Conservation (phyloP, 2,113 vertebrate genomes). For the Nestor notabilis region DNA sequence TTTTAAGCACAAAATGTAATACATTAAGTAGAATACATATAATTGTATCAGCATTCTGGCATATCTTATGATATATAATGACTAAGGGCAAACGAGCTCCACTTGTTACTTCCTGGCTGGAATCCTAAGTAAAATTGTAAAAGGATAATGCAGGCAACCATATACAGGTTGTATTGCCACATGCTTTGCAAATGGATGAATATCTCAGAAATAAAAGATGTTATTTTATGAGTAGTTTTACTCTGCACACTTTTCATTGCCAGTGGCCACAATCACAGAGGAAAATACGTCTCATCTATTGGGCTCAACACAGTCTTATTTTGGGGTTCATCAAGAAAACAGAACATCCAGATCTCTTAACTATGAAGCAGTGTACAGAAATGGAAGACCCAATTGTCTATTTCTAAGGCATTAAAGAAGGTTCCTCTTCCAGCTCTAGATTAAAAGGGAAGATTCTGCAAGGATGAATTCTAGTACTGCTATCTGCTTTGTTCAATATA, state of each 20-base stretch:
- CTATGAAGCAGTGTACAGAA: not conserved
- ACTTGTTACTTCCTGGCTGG: constrained; percentile 18
- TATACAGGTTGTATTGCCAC: not conserved
- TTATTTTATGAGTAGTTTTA: constrained; percentile 25
- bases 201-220: not conserved
- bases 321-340: not conserved
- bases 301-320: not conserved
- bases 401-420: not conserved
- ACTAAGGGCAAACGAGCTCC: not conserved
- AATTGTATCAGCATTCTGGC: constrained; percentile 20
- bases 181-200: not conserved
- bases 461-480: not conserved
- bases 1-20: constrained; percentile 7
- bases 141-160: not conserved
- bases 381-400: not conserved
- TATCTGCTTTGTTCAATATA: not conserved
- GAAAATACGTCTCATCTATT: not conserved
- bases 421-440: not conserved
- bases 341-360: not conserved
- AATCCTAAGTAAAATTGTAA: constrained; percentile 15
- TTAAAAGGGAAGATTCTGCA: not conserved
- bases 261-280: not conserved
- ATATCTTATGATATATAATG: constrained; percentile 13
- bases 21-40: not conserved
- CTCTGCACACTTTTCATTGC: not conserved